These are phyloP conservation scores for Drosophila mimetica DNA, from an alignment of 2,888 invertebrate genomes.

Conservation along the genomic window DNA sequence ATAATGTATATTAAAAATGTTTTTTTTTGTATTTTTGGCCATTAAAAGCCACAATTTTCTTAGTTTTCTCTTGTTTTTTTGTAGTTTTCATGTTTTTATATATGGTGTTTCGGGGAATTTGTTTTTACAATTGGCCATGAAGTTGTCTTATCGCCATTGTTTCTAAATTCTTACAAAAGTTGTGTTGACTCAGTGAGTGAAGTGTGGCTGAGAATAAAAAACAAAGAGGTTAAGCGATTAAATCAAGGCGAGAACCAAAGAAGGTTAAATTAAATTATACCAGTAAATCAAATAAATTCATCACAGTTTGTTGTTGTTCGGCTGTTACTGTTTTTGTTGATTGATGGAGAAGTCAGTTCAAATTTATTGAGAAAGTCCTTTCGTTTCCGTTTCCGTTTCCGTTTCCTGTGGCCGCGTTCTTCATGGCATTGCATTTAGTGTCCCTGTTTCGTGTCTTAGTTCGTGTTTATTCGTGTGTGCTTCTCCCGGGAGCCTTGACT, in stretches of 20 bases:
- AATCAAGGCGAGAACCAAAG: conserved; percentile 18
- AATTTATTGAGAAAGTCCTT: conserved; percentile 30
- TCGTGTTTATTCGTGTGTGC: conserved; percentile 9
- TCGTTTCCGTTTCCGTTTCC: conserved; percentile 17
- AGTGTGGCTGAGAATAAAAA: conserved; percentile 16
- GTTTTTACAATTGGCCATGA: conserved; percentile 63
- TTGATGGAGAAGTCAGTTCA: conserved; percentile 29
- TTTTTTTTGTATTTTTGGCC: conserved; percentile 43
- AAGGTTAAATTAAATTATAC: conserved; percentile 26
- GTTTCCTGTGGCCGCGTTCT: conserved; percentile 33
- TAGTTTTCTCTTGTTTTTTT: conserved; percentile 26
- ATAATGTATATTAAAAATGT: conserved; percentile 70
- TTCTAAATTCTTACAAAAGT: conserved; percentile 46
- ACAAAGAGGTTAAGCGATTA: conserved; percentile 1
- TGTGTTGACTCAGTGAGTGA: conserved; percentile 10
- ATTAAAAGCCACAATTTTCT: conserved; percentile 36
- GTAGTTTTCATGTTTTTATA: conserved; percentile 30
- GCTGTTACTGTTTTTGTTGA: conserved; percentile 40
- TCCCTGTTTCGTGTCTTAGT: conserved; percentile 2
- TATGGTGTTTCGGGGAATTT: conserved; percentile 29
- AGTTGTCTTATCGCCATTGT: conserved; percentile 50
- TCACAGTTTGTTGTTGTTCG: conserved; percentile 75
- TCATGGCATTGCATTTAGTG: conserved; percentile 45
- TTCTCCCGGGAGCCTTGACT: conserved; percentile 1
- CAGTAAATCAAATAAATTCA: conserved; percentile 65